Conservation (phyloP, 2,888 invertebrate species). For the Andrena hattorfiana region DNA sequence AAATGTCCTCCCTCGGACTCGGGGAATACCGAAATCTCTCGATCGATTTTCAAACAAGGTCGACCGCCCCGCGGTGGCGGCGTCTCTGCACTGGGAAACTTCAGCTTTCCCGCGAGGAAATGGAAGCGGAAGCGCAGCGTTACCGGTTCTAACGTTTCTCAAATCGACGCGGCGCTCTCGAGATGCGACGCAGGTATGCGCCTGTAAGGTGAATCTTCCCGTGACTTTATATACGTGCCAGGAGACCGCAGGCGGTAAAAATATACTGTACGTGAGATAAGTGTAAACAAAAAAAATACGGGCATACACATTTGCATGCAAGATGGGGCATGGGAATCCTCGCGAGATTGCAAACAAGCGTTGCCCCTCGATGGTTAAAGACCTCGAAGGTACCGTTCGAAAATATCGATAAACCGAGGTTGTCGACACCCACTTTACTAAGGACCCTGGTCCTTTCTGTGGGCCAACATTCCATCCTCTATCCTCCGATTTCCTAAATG, state of each 20-base stretch:
- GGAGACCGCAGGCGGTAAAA: constrained; percentile 38
- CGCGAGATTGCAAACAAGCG: constrained; percentile 32
- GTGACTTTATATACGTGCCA: constrained; percentile 48
- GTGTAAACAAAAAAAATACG: constrained; percentile 59
- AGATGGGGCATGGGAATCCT: constrained; percentile 49
- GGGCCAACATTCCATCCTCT: background rate
- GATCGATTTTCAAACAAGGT: constrained; percentile 7
- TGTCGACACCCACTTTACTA: constrained; percentile 2
- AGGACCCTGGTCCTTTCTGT: background rate
- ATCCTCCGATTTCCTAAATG: too few relatives aligned
- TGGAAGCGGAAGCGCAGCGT: constrained; percentile 8
- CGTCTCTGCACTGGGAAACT: constrained; percentile 28
- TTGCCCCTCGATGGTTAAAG: constrained; percentile 43
- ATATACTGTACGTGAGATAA: constrained; percentile 64
- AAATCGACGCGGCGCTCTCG: constrained; percentile 1
- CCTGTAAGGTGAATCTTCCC: constrained; percentile 39
- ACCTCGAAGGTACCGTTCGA: constrained; percentile 56
- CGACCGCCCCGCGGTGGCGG: background rate
- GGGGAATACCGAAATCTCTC: background rate
- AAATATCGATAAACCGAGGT: constrained; percentile 41
- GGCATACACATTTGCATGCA: constrained; percentile 56
- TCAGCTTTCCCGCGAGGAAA: constrained; percentile 24
- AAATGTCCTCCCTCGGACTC: background rate
- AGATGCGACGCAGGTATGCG: constrained; percentile 16
- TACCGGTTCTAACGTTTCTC: constrained; percentile 23